Evolutionary conservation across 2,113 vertebrate genomes (phyloP).

Genomic region (Microcebus murinus): DNA sequence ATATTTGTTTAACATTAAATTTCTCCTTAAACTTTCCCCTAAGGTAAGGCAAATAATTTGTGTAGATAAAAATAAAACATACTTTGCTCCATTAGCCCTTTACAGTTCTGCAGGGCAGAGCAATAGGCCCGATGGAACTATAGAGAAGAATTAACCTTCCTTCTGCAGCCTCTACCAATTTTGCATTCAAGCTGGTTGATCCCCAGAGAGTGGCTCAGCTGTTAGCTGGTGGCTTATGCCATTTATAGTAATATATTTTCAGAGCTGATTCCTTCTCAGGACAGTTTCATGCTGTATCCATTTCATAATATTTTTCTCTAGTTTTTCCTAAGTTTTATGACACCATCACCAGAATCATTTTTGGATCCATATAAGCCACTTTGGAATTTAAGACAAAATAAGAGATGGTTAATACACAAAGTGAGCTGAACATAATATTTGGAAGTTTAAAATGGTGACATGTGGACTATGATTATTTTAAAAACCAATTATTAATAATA

Average conservation of each 20-base stretch:
- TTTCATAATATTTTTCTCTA: conserved; percentile 2
- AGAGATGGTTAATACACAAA: neutral
- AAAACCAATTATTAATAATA: neutral
- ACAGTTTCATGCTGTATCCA: neutral
- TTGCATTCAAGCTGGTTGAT: conserved; percentile 15
- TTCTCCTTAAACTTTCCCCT: conserved; percentile 6
- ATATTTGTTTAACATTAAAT: conserved; percentile 12
- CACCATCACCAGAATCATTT: neutral
- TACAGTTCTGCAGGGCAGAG: neutral
- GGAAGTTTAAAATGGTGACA: neutral
- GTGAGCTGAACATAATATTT: neutral
- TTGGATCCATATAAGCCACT: neutral
- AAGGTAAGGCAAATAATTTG: conserved; percentile 22
- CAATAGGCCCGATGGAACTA: neutral
- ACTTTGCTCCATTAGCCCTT: conserved; percentile 21
- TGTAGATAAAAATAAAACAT: conserved; percentile 49
- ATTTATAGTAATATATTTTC: conserved; percentile 51
- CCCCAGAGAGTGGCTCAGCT: conserved; percentile 42
- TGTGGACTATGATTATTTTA: neutral
- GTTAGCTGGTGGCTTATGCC: conserved; percentile 15
- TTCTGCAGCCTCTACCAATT: neutral
- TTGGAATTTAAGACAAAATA: neutral
- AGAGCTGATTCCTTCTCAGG: conserved; percentile 22
- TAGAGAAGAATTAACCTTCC: neutral
- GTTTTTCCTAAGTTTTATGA: conserved; percentile 19